A percentile compares a stretch with the other conserved stretches of the same genome.
Evolutionary conservation across 2,797 vertebrate species (phyloP).

Genomic region (Parauchenoglanis punctatus): DNA sequence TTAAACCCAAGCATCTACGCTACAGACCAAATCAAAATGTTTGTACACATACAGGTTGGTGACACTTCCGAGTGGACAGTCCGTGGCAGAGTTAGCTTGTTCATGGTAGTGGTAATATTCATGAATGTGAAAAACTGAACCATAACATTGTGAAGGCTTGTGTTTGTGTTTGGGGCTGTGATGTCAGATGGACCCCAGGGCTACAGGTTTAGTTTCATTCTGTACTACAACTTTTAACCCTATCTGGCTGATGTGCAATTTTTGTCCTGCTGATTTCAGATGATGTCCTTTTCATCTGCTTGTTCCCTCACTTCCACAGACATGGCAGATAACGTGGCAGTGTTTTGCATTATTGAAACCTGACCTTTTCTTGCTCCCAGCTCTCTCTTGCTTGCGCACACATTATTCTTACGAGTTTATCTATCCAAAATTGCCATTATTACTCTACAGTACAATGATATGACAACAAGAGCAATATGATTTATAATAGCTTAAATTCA

Average conservation of each 20-base stretch:
- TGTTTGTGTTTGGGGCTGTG: background rate
- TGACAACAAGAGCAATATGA: background rate
- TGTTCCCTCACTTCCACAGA: background rate
- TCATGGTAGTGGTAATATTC: background rate
- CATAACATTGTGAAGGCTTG: background rate
- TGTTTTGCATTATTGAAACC: background rate
- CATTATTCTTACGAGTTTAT: background rate
- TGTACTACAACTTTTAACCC: background rate
- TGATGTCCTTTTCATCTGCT: background rate
- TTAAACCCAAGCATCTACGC: background rate
- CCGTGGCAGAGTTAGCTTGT: background rate
- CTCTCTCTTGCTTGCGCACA: background rate
- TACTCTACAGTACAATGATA: background rate
- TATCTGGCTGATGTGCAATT: background rate
- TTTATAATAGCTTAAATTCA: background rate
- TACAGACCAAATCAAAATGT: background rate
- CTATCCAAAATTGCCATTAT: background rate
- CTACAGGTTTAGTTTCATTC: background rate
- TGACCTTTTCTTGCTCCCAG: background rate
- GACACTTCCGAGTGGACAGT: background rate
- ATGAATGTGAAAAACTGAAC: background rate
- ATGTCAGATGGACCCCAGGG: background rate
- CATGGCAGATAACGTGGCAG: background rate
- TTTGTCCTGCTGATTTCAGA: background rate
- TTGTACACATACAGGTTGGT: background rate